These are phyloP conservation scores for Psittacula derbiana DNA, from an alignment of 2,797 vertebrate genomes.

Conservation along the genomic window DNA sequence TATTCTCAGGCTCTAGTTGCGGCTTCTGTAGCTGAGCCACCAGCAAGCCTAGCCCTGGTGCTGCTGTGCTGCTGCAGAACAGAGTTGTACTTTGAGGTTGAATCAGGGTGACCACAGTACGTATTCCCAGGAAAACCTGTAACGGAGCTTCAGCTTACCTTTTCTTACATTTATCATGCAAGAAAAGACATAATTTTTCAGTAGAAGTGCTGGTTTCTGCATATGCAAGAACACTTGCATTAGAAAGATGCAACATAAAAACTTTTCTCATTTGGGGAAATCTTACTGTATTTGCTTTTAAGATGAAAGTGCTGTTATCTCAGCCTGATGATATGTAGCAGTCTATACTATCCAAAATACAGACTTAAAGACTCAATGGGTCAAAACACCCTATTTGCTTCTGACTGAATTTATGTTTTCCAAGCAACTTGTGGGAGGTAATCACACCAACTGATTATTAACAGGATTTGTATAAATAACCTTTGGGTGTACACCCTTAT, in stretches of 20 bases:
- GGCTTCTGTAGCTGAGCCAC: not conserved
- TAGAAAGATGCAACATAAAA: not conserved
- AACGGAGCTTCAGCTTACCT: not conserved
- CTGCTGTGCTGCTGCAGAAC: not conserved
- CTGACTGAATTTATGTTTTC: not conserved
- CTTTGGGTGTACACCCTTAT: not conserved
- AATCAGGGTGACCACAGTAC: accelerated
- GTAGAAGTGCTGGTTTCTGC: not conserved
- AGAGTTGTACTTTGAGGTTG: accelerated
- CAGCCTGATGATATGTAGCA: not conserved
- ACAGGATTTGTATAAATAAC: not conserved
- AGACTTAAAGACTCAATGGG: not conserved
- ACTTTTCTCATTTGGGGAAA: not conserved
- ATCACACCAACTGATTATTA: not conserved
- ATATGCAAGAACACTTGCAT: not conserved
- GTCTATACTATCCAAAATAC: not conserved
- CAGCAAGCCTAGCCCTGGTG: not conserved
- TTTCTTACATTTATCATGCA: not conserved
- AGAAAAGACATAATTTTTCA: not conserved
- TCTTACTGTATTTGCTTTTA: not conserved
- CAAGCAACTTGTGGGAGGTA: not conserved
- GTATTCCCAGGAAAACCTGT: not conserved
- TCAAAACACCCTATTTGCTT: not conserved
- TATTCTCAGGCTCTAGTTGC: too few relatives aligned
- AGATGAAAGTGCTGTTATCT: not conserved